These are phyloP conservation scores for Microcebus ravelobensis DNA, from an alignment of 2,113 vertebrate genomes.

Conservation along the genomic window DNA sequence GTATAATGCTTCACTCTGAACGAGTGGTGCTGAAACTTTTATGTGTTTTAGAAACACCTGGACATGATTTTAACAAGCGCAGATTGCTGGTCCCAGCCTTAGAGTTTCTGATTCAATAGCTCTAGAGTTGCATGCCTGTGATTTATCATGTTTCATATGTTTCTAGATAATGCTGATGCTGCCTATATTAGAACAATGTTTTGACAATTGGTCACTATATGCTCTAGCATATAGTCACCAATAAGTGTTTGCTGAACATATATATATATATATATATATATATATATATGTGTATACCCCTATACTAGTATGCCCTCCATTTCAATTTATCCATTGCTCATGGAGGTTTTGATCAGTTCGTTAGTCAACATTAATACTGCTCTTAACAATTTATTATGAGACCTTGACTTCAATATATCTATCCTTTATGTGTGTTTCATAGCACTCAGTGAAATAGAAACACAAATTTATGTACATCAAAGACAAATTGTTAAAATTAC, in stretches of 20 bases:
- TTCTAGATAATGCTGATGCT: not conserved
- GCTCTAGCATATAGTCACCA: not conserved
- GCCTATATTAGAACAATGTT: not conserved
- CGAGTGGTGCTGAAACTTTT: not conserved
- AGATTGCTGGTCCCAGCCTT: not conserved
- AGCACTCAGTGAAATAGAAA: not conserved
- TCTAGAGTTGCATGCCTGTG: not conserved
- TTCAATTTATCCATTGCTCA: not conserved
- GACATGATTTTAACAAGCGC: not conserved
- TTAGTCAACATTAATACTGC: not conserved
- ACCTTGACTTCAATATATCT: not conserved
- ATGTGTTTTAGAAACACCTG: not conserved
- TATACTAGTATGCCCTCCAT: not conserved
- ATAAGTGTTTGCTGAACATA: not conserved
- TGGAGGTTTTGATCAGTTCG: not conserved
- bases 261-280: too few relatives aligned
- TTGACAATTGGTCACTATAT: not conserved
- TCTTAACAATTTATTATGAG: not conserved
- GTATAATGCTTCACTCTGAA: not conserved
- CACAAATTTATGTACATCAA: not conserved
- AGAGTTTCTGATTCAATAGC: not conserved
- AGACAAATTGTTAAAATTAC: not conserved
- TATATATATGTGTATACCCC: not conserved
- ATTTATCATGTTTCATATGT: not conserved
- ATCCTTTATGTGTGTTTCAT: not conserved